A percentile compares a stretch with the other conserved stretches of the same genome.
phyloP scores from a whole-genome alignment of 2,113 vertebrate species.

The Plestiodon gilberti region DNA sequence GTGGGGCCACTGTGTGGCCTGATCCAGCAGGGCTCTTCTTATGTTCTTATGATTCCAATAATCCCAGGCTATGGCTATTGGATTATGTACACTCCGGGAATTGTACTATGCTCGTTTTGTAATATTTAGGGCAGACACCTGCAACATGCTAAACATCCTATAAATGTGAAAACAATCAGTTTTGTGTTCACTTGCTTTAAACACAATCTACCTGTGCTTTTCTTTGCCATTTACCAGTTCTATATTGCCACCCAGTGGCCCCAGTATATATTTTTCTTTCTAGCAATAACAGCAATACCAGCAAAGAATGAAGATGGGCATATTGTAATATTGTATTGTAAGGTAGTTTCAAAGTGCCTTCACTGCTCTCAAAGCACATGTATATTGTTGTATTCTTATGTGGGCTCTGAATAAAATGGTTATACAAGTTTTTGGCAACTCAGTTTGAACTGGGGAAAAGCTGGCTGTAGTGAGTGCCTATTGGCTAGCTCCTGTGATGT shows the following conservation, averaged over 20 bases:
- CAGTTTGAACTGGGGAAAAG: neutral
- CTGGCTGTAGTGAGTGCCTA: too few relatives aligned
- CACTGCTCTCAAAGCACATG: neutral
- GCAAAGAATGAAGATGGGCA: neutral
- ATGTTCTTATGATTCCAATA: too few relatives aligned
- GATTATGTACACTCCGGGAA: neutral
- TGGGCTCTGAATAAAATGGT: neutral
- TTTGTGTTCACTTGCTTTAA: accelerated
- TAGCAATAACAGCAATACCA: too few relatives aligned
- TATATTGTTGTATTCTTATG: too few relatives aligned
- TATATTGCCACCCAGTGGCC: constrained; percentile 43
- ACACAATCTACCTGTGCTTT: neutral
- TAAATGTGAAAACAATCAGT: accelerated
- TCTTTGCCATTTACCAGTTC: neutral
- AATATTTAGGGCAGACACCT: neutral
- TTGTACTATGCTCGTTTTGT: neutral
- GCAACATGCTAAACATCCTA: neutral
- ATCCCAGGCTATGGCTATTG: neutral
- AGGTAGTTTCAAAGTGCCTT: neutral
- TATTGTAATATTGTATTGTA: too few relatives aligned
- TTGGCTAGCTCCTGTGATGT: neutral
- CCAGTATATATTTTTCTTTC: neutral
- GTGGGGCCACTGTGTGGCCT: too few relatives aligned
- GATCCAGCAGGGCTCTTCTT: too few relatives aligned
- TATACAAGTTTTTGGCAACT: neutral